Base-by-base conservation (phyloP, 2,797 vertebrate species). In the Pelochelys cantorii region DNA sequence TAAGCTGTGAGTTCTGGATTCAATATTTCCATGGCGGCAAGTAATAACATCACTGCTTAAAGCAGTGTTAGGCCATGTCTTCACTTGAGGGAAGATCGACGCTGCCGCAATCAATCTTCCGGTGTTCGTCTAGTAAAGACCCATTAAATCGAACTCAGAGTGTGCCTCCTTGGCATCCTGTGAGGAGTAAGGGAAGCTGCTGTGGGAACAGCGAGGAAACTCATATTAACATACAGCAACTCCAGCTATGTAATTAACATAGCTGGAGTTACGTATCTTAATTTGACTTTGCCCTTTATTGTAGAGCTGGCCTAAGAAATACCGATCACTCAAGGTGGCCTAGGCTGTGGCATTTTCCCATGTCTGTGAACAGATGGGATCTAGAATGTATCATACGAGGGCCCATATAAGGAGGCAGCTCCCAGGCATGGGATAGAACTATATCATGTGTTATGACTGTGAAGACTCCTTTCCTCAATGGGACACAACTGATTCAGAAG, bases 401-500 rank as follows among this genome's bases (percentile, higher is more conserved):
- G 71, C 2, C 9, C 34, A 78, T 74, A 4, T 37, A 12, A 78
- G 17, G n/a, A 86, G 4, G 1, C 62, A 37, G 62, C 3, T 8
- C 55, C 6, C 60, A 78, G 37, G 54, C 22, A 25, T 56, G 22
- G 5, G 5, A 5, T 5, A 22, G 25, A 3, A 3, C 14, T 48
- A 34, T 29, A 23, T 1, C 5, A 5, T n/a, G 22, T 11, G 87
- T 65, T n/a, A 7, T 0, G 5, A 4, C 22, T 20, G 10, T 27
- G 79, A 68, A 82, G n/a, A 2, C 18, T 48, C 37, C 37, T 48
- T 48, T 27, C 22, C 71, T 34, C 1, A 14, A 27, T 0, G 0
- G 5, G 1, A 27, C 48, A 13, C 14, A 23, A 75, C 48, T 23
- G 71, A 37, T 75, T 75, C 37, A 48, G 22, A 11, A 74, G 5